Evolutionary conservation across 2,113 vertebrate genomes (phyloP).

Genomic region (Muscicapa adusta): DNA sequence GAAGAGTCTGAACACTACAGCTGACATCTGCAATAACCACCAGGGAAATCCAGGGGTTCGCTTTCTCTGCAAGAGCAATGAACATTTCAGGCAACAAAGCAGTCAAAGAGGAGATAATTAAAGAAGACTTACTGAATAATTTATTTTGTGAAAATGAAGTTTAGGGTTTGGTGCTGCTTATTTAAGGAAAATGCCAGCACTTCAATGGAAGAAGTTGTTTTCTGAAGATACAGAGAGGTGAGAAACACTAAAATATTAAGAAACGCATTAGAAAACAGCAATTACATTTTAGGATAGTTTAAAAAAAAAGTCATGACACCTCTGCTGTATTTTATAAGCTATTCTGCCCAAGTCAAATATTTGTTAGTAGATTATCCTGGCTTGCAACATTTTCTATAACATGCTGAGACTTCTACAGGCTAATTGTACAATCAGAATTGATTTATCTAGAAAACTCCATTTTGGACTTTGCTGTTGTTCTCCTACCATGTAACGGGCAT

Average conservation of each 20-base stretch:
- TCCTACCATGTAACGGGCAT: background rate
- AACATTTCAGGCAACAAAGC: constrained; percentile 21
- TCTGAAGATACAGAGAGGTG: background rate
- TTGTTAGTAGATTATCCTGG: background rate
- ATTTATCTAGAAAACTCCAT: background rate
- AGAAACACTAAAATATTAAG: constrained; percentile 5
- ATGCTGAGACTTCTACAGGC: background rate
- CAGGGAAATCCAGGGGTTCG: background rate
- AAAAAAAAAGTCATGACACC: background rate
- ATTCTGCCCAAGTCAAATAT: background rate
- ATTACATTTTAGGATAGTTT: background rate
- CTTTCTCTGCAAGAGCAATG: background rate
- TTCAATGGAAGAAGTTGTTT: constrained; percentile 3
- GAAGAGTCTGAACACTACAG: background rate
- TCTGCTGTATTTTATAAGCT: background rate
- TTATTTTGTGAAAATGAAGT: constrained; percentile 17
- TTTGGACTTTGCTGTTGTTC: background rate
- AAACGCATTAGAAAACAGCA: background rate
- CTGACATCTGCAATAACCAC: background rate
- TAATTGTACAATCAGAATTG: background rate
- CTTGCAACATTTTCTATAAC: background rate
- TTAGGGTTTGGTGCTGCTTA: background rate
- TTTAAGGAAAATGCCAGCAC: constrained; percentile 1
- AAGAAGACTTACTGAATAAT: constrained; percentile 35
- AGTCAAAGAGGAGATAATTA: constrained; percentile 17